phyloP scores from a whole-genome alignment of 2,888 invertebrate species.

The Tetanocera ferruginea region DNA sequence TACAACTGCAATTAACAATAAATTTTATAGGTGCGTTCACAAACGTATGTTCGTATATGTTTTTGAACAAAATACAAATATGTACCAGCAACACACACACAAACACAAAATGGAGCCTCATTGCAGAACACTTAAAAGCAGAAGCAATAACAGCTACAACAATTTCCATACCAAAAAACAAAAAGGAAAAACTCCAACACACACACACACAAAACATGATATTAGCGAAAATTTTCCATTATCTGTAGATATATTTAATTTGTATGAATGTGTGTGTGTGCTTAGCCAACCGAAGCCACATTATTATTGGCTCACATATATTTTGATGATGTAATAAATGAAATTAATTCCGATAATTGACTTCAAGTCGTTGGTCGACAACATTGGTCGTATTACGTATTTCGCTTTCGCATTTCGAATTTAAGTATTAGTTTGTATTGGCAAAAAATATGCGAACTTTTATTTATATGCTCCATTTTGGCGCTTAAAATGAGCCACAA shows the following conservation, averaged over 20 bases:
- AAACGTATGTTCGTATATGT: slow-evolving; percentile 29
- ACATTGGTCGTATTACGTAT: neutral
- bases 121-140: neutral
- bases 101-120: neutral
- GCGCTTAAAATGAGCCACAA: neutral
- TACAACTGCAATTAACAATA: slow-evolving; percentile 50
- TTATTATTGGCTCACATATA: slow-evolving; percentile 13
- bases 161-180: neutral
- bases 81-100: neutral
- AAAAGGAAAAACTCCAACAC: too few species aligned
- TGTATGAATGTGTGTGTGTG: neutral
- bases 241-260: neutral
- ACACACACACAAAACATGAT: neutral
- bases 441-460: slow-evolving; percentile 51
- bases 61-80: slow-evolving; percentile 21
- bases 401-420: too few species aligned
- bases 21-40: slow-evolving; percentile 53
- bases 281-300: neutral
- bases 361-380: slow-evolving; percentile 47
- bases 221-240: slow-evolving; percentile 7
- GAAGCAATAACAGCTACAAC: neutral
- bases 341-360: slow-evolving; percentile 65
- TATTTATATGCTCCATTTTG: slow-evolving; percentile 54
- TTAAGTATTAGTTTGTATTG: slow-evolving; percentile 11
- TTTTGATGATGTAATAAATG: slow-evolving; percentile 64